Percentiles rank a stretch among this genome's conserved stretches.
phyloP scores from a whole-genome alignment of 2,113 vertebrate genomes.

The Silurus meridionalis region DNA sequence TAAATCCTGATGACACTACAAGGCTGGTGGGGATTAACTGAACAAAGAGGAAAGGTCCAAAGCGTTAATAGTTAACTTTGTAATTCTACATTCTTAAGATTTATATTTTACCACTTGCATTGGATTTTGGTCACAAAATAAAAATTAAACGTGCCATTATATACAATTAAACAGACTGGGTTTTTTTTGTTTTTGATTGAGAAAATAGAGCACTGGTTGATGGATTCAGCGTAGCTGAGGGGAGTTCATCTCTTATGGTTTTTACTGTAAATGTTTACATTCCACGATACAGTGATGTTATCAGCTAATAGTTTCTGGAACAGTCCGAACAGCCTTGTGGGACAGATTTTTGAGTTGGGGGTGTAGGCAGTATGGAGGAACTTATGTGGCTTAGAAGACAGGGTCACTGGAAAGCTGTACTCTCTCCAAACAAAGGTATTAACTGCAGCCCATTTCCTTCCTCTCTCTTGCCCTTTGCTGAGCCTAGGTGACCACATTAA shows the following conservation, averaged over 20 bases:
- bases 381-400: slow-evolving; percentile 51
- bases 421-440: slow-evolving; percentile 74
- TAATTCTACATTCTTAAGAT: not conserved
- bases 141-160: not conserved
- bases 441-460: slow-evolving; percentile 67
- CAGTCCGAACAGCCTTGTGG: slow-evolving; percentile 66
- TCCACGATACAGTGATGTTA: slow-evolving; percentile 72
- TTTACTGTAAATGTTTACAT: slow-evolving; percentile 82
- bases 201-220: slow-evolving; percentile 58
- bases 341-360: slow-evolving; percentile 61
- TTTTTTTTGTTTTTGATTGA: slow-evolving; percentile 24
- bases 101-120: not conserved
- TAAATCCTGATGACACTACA: slow-evolving; percentile 23
- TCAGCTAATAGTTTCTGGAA: slow-evolving; percentile 77
- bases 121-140: not conserved
- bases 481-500: slow-evolving; percentile 57
- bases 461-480: slow-evolving; percentile 60
- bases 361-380: slow-evolving; percentile 30
- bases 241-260: slow-evolving; percentile 66
- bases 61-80: not conserved
- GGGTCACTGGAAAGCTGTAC: slow-evolving; percentile 65
- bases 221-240: slow-evolving; percentile 64
- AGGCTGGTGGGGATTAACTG: slow-evolving; percentile 25
- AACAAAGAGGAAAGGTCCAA: slow-evolving; percentile 4
- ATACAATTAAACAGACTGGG: slow-evolving; percentile 4